Evolutionary conservation across 2,888 invertebrate species (phyloP), one percentile per base, ranked within the genome.

Genomic region (Sthenelais limicola): DNA sequence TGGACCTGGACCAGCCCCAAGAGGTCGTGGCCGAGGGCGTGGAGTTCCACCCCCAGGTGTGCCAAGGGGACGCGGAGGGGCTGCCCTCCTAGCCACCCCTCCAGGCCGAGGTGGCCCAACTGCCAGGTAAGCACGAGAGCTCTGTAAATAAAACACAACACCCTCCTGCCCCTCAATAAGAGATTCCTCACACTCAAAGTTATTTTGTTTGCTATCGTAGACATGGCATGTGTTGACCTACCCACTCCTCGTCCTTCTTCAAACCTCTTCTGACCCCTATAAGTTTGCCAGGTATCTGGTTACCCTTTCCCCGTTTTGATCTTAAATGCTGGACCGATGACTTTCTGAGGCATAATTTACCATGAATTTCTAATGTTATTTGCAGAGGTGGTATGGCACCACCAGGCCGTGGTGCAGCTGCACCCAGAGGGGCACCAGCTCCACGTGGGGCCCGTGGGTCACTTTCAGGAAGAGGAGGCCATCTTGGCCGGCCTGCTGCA

Each of bases 1-100:
- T 3, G 73, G 71, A 12, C 54, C 73, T 24, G 73, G 73, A 9
- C 68, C 35, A 0, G 51, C 72, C 24, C 33, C 72, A 38, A 33
- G 71, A 48, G 71, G 71, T 15, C 2, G 47, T 33, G 35, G 58
- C 18, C 9, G 71, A 9, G 62, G 71, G 2, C 47, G 71, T n/a
- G 62, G 71, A 30, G 48, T 26, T 4, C 48, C 48, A 12, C 67
- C 67, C 9, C 67, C 67, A 12, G 48, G 38, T 3, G 38, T 26
- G 18, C 24, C 38, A 9, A 38, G 54, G 4, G 51, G 48, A 48
- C 52, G 70, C 15, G 70, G 70, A 24, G 70, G 51, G 26, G 51
- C 70, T 38, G 70, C 70, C 30, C 70, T 51, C n/a, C 62, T 62
- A 18, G 51, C 51, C 38, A 38, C 70, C 9, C 70, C 62, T 24